These are phyloP conservation scores for Pissodes strobi DNA, from an alignment of 1,140 invertebrate genomes.

Conservation along the genomic window DNA sequence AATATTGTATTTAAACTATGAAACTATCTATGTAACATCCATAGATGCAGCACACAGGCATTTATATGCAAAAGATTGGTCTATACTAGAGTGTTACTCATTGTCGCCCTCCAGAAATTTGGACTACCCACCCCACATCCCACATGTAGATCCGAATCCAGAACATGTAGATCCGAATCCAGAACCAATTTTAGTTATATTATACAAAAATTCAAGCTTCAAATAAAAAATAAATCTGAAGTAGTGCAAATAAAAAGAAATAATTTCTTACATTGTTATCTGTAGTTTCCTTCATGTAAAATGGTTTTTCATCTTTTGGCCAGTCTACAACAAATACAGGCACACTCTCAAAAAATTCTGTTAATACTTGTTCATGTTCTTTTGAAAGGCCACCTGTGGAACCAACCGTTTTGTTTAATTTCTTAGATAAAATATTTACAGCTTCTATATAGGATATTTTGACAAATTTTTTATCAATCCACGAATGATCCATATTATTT, in stretches of 20 bases:
- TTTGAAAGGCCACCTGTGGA: constrained; percentile 72
- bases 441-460: constrained; percentile 81
- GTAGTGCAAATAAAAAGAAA: constrained; percentile 36
- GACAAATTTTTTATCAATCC: constrained; percentile 70
- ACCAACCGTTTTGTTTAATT: constrained; percentile 58
- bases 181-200: too few relatives aligned
- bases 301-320: constrained; percentile 86
- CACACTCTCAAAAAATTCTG: constrained; percentile 70
- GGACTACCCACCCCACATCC: too few relatives aligned
- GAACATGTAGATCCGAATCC: too few relatives aligned
- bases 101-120: too few relatives aligned
- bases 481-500: constrained; percentile 56
- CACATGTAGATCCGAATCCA: too few relatives aligned
- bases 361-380: constrained; percentile 88
- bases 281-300: constrained; percentile 84
- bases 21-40: too few relatives aligned
- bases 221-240: too few relatives aligned
- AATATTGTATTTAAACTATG: too few relatives aligned
- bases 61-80: not conserved
- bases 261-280: constrained; percentile 66
- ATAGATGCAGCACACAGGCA: too few relatives aligned
- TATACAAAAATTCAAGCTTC: too few relatives aligned
- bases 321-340: constrained; percentile 91
- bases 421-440: constrained; percentile 64
- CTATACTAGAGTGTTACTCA: too few relatives aligned